Evolutionary conservation across 2,888 invertebrate genomes (phyloP), one percentile per base, ranked within the genome.

Genomic region (Morinoia aosen): DNA sequence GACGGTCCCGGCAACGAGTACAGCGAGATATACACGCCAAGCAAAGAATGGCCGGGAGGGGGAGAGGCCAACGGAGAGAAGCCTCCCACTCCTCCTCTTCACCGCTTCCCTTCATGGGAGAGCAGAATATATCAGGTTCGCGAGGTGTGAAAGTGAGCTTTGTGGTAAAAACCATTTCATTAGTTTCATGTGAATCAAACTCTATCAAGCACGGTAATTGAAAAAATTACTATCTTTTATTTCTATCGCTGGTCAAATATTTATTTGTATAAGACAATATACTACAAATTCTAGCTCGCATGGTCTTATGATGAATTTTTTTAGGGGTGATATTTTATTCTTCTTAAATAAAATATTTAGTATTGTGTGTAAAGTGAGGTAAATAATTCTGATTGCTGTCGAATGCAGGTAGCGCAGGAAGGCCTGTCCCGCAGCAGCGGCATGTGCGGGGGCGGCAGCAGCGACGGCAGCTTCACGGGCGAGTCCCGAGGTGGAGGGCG

Each of bases 101-200:
- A 99, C 97, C 98, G 99, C 97, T 98, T 98, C 97, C 99, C 99
- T 10, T 98, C 98, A 97, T 99, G 99, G 99, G 99, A 99, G 97
- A 99, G 99, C n/a, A 98, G 99, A 97, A 99, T 99, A 97, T 99
- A 99, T 97, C 99, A 99, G 98, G 98, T 99, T 97, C 97, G 97
- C 48, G 25, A 96, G 25, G 25, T 76, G 76, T 76, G 19, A 76
- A 97, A 97, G 96, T 97, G 97, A 96, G 97, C 97, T 76, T 76
- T 16, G 76, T 76, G 16, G 25, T 33, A 76, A 25, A 19, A 76
- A 25, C 2, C 40, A 96, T 97, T 94, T 96, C n/a, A 88, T 88
- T n/a, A n/a, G n/a, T n/a, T 88, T 88, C 33, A 33, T 4, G 88
- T 33, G 33, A 88, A n/a, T 88, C 48, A 48, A 48, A 48, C 48